A percentile compares a stretch with the other conserved stretches of the same genome.
These are phyloP conservation scores for Nasua narica DNA, from an alignment of 2,797 vertebrate genomes.

Conservation along the genomic window DNA sequence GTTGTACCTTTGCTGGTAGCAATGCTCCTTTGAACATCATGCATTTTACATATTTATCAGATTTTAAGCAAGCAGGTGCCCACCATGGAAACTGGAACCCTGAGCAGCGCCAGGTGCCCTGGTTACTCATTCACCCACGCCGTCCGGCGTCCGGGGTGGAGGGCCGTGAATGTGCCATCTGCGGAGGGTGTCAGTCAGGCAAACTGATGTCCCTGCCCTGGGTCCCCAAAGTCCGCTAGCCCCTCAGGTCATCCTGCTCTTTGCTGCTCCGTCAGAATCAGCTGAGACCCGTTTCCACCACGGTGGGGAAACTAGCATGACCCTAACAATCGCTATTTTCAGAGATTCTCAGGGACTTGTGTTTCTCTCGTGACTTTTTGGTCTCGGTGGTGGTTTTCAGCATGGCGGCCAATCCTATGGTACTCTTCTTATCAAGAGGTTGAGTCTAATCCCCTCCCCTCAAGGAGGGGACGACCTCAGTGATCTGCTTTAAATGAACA, in stretches of 20 bases:
- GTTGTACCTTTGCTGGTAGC: background rate
- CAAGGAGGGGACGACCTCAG: background rate
- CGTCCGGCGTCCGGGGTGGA: background rate
- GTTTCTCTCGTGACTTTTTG: background rate
- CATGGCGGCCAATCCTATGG: background rate
- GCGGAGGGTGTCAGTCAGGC: background rate
- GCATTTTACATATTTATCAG: background rate
- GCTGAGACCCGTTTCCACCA: background rate
- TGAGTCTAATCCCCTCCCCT: background rate
- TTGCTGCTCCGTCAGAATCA: background rate
- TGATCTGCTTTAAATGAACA: background rate
- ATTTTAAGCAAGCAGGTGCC: background rate
- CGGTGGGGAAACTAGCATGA: background rate
- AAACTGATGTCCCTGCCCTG: background rate
- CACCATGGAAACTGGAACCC: background rate
- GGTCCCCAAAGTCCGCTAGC: background rate
- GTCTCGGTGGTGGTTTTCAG: background rate
- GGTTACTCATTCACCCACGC: background rate
- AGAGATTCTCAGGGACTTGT: background rate
- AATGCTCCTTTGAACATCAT: background rate
- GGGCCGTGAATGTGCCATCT: background rate
- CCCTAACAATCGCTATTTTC: background rate
- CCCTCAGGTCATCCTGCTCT: background rate
- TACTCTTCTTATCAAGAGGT: background rate
- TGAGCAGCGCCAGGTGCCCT: background rate